Conservation (phyloP, 2,113 vertebrate species). For the Lophius piscatorius region DNA sequence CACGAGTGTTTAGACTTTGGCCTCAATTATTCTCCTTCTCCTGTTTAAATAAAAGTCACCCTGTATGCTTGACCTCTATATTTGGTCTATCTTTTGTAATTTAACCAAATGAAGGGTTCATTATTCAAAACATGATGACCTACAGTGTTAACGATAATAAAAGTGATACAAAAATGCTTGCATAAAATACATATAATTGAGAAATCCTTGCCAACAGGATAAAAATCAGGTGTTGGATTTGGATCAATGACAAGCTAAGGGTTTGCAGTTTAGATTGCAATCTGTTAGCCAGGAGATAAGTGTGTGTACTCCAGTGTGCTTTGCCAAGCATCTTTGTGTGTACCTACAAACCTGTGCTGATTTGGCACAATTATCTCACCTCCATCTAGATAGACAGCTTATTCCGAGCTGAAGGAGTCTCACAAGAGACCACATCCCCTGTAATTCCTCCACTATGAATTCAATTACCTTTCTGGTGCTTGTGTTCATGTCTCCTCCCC, state of each 20-base stretch:
- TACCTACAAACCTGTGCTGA: constrained; percentile 31
- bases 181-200: background rate
- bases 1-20: too few species aligned
- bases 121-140: background rate
- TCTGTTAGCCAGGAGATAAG: constrained; percentile 4
- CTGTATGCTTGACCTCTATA: background rate
- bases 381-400: constrained; percentile 34
- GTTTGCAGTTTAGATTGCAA: constrained; percentile 8
- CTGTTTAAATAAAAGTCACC: too few species aligned
- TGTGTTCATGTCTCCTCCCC: constrained; percentile 13
- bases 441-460: constrained; percentile 50
- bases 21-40: background rate
- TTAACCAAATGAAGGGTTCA: background rate
- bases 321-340: constrained; percentile 1
- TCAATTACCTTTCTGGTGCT: constrained; percentile 37
- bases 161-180: too few species aligned
- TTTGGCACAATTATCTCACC: constrained; percentile 45
- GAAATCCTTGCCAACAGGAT: background rate
- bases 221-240: constrained; percentile 5
- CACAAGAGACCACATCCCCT: constrained; percentile 36
- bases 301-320: background rate
- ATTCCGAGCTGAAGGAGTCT: constrained; percentile 43
- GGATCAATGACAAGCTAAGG: constrained; percentile 6
- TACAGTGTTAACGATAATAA: too few species aligned
- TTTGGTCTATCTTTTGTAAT: background rate